phyloP scores from a whole-genome alignment of 2,888 invertebrate species.

The Nomada hirtipes region DNA sequence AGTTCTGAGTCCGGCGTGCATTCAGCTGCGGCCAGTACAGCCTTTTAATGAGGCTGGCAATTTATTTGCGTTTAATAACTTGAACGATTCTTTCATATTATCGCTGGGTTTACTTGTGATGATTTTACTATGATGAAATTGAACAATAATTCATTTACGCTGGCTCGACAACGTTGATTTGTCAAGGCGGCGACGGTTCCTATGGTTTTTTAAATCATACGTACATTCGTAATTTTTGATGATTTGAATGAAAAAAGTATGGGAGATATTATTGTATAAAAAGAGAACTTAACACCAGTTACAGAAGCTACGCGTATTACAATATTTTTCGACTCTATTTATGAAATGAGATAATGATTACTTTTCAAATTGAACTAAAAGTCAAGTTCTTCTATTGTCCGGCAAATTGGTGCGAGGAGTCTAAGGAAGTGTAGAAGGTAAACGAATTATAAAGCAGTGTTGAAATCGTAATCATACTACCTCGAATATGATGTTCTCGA shows the following conservation, averaged over 20 bases:
- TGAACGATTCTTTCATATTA: constrained; percentile 2
- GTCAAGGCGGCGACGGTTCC: not conserved
- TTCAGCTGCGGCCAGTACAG: constrained; percentile 71
- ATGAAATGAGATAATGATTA: not conserved
- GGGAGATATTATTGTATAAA: not conserved
- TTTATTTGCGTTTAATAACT: constrained; percentile 1
- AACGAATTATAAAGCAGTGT: constrained; percentile 12
- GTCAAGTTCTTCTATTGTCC: not conserved
- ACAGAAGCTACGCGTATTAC: not conserved
- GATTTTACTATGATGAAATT: too few species aligned
- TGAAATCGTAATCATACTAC: constrained; percentile 55
- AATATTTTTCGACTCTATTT: constrained; percentile 4
- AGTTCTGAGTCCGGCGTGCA: constrained; percentile 76
- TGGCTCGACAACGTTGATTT: not conserved
- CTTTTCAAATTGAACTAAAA: not conserved
- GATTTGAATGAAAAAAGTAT: not conserved
- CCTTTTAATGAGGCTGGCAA: constrained; percentile 63
- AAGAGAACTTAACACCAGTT: not conserved
- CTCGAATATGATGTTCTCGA: constrained; percentile 51
- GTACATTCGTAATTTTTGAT: not conserved
- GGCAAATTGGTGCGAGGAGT: not conserved
- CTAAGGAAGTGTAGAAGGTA: not conserved
- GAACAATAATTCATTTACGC: too few species aligned
- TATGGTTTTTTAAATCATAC: not conserved
- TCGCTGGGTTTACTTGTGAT: not conserved